A percentile compares a stretch with the other conserved stretches of the same genome.
Conservation (phyloP, 2,888 invertebrate species). For the Oscheius sp. region DNA sequence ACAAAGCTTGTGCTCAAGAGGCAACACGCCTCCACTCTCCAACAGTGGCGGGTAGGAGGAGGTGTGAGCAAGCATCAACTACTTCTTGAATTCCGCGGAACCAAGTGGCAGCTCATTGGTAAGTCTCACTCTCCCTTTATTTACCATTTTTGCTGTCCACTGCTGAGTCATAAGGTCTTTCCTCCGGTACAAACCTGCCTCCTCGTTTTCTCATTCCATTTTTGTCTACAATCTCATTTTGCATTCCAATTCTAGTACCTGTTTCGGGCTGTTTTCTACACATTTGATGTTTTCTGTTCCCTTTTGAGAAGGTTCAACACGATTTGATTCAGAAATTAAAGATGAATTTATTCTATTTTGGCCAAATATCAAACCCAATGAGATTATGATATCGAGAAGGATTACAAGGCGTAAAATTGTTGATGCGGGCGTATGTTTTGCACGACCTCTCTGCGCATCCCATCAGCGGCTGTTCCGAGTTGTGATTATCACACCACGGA, state of each 20-base stretch:
- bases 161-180: conserved; percentile 7
- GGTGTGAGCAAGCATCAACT: conserved; percentile 77
- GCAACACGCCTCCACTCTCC: conserved; percentile 74
- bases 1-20: conserved; percentile 75
- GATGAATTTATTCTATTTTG: too few relatives aligned
- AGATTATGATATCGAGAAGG: too few relatives aligned
- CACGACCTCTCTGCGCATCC: background rate
- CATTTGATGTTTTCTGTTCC: too few relatives aligned
- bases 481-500: conserved; percentile 22
- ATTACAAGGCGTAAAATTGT: conserved; percentile 10
- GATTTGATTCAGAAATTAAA: background rate
- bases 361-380: too few relatives aligned
- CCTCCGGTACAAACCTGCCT: background rate
- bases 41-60: conserved; percentile 77
- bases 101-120: conserved; percentile 74
- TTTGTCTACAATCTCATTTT: background rate
- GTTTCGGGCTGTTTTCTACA: too few relatives aligned
- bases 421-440: conserved; percentile 15
- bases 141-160: background rate
- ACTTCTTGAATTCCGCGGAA: conserved; percentile 76
- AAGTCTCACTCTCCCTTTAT: conserved; percentile 29
- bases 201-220: background rate
- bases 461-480: conserved; percentile 4
- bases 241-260: background rate
- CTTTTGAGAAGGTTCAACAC: background rate